Evolutionary conservation across 1,140 invertebrate species (phyloP), one percentile per base, ranked within the genome.

Genomic region (Vollenhovia emeryi): DNA sequence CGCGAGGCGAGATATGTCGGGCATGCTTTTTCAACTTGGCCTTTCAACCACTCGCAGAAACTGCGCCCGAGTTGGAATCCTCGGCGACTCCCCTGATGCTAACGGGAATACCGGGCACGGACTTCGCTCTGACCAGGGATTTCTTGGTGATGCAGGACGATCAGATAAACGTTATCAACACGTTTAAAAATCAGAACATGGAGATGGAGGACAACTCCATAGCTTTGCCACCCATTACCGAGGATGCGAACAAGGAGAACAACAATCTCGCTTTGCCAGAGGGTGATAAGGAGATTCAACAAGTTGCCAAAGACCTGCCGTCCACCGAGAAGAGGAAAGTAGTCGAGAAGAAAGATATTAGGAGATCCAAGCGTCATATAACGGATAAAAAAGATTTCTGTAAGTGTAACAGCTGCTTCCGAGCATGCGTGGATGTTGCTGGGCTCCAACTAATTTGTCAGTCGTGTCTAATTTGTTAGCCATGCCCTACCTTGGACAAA

Each of bases 121-220:
- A 95, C 40, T 94, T 94, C 69, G 68, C 93, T 55, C 78, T 95
- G 5, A 89, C 93, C 1, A 91, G 94, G 84, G 94, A 95, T 50
- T 95, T 95, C 68, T 84, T 95, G 30, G 94, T 95, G 15, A 94
- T 95, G 93, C 93, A 94, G 55, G 94, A 95, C 60, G 94, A 95
- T 71, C 94, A 94, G 76, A 92, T 95, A 13, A 94, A 93, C 73
- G 91, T 94, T 4, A 94, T 94, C 40, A 94, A 92, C 74, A 86
- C 93, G 2, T 91, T 95, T 40, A 93, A 93, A 86, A 89, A 89
- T 86, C 91, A 92, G 84, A 92, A 90, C 60, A 15, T 88, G 0
- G 92, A 93, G 36, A 89, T 92, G n/a, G 92, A 74, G 8, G 87
- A 89, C 27, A 86, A 89, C 55, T 89, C 89, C 18, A 85, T 74